Conservation (phyloP, 2,888 invertebrate genomes). For the Limnephilus auricula region DNA sequence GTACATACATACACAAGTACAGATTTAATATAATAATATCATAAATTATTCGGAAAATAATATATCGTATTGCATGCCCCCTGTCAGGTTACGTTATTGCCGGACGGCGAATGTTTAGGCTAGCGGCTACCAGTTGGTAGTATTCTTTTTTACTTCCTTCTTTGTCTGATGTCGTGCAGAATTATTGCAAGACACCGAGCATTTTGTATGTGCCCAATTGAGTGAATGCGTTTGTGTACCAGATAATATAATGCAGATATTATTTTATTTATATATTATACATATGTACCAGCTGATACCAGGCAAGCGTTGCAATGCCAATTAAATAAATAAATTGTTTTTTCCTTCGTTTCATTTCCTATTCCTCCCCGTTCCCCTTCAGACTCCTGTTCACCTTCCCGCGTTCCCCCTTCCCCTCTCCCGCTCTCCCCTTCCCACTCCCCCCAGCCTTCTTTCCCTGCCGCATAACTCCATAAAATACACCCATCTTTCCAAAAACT, state of each 20-base stretch:
- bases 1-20: neutral
- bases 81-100: conserved; percentile 21
- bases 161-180: neutral
- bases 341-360: no score
- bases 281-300: no score
- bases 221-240: neutral
- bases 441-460: no score
- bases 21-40: neutral
- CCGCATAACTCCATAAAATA: no score
- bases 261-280: no score
- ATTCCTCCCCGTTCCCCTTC: no score
- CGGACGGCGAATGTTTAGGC: conserved; percentile 22
- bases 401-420: no score
- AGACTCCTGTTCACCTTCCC: no score
- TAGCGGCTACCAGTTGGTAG: conserved; percentile 2
- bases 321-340: no score
- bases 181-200: neutral
- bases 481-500: no score
- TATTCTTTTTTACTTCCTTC: neutral
- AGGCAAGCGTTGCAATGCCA: no score
- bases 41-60: conserved; percentile 30
- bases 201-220: neutral
- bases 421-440: no score
- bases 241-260: neutral
- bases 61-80: conserved; percentile 21